A percentile compares a stretch with the other conserved stretches of the same genome.
Evolutionary conservation across 2,888 invertebrate species (phyloP).

Genomic region (Mystacides longicornis): DNA sequence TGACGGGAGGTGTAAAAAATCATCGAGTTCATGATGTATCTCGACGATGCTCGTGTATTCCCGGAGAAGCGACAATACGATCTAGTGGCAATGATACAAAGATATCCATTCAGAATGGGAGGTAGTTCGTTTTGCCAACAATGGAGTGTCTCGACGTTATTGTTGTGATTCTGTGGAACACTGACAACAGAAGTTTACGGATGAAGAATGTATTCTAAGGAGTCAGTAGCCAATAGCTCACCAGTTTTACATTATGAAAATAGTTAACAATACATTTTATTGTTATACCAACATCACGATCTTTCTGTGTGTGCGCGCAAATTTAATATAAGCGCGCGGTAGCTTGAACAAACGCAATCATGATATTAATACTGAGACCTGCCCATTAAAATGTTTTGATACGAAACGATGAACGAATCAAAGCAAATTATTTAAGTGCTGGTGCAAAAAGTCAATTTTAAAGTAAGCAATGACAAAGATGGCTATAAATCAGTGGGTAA

Average conservation of each 20-base stretch:
- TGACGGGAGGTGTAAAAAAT: no score
- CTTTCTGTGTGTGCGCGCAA: no score
- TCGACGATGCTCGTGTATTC: no score
- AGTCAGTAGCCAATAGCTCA: constrained; percentile 7
- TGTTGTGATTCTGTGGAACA: constrained; percentile 1
- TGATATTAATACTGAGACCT: constrained; percentile 1
- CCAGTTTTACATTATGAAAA: constrained; percentile 2
- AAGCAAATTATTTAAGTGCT: no score
- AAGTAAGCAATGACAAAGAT: no score
- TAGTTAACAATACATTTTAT: constrained; percentile 2
- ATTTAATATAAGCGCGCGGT: background rate
- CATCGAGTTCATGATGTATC: no score
- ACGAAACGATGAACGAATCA: background rate
- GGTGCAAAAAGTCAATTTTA: no score
- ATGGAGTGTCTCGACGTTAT: background rate
- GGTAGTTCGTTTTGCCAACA: no score
- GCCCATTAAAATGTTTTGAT: background rate
- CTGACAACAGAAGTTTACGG: background rate
- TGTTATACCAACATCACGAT: constrained; percentile 7
- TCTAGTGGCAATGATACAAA: no score
- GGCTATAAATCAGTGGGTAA: no score
- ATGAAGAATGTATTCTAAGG: constrained; percentile 1
- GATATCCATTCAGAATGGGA: no score
- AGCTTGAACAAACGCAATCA: background rate
- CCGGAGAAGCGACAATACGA: no score